phyloP scores from a whole-genome alignment of 2,888 invertebrate species.

The Apomyelois bistriatella region DNA sequence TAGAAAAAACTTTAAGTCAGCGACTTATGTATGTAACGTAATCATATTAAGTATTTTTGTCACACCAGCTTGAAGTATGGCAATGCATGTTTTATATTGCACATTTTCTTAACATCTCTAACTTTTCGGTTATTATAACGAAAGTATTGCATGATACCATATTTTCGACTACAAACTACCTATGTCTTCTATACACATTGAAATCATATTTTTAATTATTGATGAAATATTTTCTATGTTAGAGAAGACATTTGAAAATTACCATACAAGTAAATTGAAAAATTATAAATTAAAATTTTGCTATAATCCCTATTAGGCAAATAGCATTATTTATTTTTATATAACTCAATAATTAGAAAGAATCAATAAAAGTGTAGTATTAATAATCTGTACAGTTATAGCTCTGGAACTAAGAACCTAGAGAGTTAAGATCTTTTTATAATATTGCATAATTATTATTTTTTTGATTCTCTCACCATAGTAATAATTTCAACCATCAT shows the following conservation, averaged over 20 bases:
- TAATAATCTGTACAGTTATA: too few species aligned
- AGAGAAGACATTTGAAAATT: too few species aligned
- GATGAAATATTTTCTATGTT: too few species aligned
- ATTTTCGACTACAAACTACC: not conserved
- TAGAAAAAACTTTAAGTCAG: not conserved
- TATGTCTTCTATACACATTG: not conserved
- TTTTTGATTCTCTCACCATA: conserved; percentile 4
- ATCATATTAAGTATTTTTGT: conserved; percentile 4
- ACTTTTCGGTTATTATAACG: not conserved
- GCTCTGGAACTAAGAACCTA: not conserved
- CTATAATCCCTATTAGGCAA: too few species aligned
- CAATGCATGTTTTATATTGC: conserved; percentile 57
- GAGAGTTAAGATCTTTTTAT: not conserved
- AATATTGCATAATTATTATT: conserved; percentile 1
- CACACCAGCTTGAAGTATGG: conserved; percentile 55
- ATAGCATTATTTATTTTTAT: too few species aligned
- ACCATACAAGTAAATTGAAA: too few species aligned
- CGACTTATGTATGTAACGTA: not conserved
- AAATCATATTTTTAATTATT: too few species aligned
- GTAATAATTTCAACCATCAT: not conserved
- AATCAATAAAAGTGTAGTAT: too few species aligned
- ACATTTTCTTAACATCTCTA: conserved; percentile 22
- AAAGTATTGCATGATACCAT: not conserved
- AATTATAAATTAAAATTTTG: too few species aligned
- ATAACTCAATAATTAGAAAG: too few species aligned